phyloP scores from a whole-genome alignment of 2,888 invertebrate genomes.

The Drosophila heteroneura region DNA sequence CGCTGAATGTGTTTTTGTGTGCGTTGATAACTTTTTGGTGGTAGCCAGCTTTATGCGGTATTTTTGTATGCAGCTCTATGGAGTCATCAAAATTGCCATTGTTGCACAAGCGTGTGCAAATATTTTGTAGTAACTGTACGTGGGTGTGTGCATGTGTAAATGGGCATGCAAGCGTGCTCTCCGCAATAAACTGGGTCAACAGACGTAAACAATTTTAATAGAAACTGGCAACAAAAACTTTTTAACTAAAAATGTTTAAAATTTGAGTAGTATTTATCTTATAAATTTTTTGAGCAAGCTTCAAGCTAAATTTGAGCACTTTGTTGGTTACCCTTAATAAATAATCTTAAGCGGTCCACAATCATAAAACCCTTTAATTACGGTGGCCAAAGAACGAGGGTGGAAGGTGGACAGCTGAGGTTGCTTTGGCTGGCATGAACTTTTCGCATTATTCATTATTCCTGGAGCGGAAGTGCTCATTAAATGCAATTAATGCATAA shows the following conservation, averaged over 20 bases:
- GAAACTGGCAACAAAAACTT: conserved; percentile 7
- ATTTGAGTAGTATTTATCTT: conserved; percentile 1
- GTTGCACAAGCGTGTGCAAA: conserved; percentile 38
- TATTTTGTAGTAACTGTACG: conserved; percentile 39
- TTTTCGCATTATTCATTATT: conserved; percentile 51
- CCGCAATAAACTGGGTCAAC: conserved; percentile 52
- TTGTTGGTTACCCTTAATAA: conserved; percentile 23
- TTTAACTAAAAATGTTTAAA: not conserved
- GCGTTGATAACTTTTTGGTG: conserved; percentile 49
- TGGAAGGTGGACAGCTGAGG: not conserved
- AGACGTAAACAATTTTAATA: conserved; percentile 3
- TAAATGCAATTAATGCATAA: conserved; percentile 80
- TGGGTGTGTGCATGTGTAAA: conserved; percentile 14
- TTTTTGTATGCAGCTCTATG: conserved; percentile 7
- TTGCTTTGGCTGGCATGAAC: conserved; percentile 14
- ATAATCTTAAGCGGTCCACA: conserved; percentile 32
- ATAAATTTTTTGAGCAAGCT: not conserved
- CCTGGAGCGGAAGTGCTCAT: conserved; percentile 71
- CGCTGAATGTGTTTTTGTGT: conserved; percentile 14
- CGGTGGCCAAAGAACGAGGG: no score
- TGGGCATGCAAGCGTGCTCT: conserved; percentile 41
- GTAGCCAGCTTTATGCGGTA: conserved; percentile 13
- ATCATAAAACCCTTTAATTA: conserved; percentile 11
- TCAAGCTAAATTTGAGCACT: conserved; percentile 12
- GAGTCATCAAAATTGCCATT: conserved; percentile 44